These are phyloP conservation scores for Drosophila cognata DNA, from an alignment of 2,888 invertebrate genomes.

Conservation along the genomic window DNA sequence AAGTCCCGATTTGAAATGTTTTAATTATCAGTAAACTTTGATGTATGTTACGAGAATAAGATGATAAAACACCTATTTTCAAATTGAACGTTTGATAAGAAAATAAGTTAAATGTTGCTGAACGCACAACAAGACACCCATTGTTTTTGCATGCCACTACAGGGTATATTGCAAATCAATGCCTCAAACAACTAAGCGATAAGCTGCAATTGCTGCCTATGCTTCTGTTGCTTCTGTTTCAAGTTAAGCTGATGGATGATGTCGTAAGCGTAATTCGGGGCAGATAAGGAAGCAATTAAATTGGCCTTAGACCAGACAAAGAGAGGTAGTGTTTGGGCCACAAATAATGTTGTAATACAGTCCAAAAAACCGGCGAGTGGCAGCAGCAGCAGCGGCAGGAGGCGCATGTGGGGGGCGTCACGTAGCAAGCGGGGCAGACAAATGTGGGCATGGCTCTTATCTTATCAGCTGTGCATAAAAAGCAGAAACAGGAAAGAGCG, in stretches of 20 bases:
- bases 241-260: conserved; percentile 20
- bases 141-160: neutral
- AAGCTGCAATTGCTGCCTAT: conserved; percentile 8
- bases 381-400: conserved; percentile 8
- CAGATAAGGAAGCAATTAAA: conserved; percentile 32
- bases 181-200: conserved; percentile 11
- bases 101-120: neutral
- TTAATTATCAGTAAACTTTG: neutral
- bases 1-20: neutral
- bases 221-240: conserved; percentile 2
- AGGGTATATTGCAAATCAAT: conserved; percentile 23
- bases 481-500: conserved; percentile 43
- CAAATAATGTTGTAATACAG: neutral
- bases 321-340: neutral
- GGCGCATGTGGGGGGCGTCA: conserved; percentile 63
- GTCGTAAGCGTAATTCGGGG: conserved; percentile 32
- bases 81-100: conserved; percentile 39
- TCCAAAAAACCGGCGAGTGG: neutral
- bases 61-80: neutral
- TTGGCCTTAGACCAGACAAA: neutral
- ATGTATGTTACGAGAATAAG: neutral
- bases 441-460: conserved; percentile 56
- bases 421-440: conserved; percentile 48
- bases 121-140: neutral
- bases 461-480: conserved; percentile 65